Base-by-base conservation (phyloP, 2,888 invertebrate species). In the Ectemnius cavifrons region DNA sequence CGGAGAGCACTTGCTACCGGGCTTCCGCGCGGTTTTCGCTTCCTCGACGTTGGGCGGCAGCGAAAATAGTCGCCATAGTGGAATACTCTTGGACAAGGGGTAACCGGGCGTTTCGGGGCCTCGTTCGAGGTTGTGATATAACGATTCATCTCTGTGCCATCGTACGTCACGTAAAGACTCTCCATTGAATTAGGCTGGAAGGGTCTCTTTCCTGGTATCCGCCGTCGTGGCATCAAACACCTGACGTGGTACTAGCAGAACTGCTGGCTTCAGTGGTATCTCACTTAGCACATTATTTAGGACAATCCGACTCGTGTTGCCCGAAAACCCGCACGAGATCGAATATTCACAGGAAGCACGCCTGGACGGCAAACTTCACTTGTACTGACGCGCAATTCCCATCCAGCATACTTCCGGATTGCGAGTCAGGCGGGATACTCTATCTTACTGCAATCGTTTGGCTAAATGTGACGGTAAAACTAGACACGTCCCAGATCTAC, bases 51-150 rank as follows among this genome's bases (percentile, higher is more conserved):
- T 6, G 52, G 16, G 52, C 16, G 52, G 8, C n/a, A 52, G 52
- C n/a, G 52, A 52, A 52, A 37, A 37, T 2, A 11, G 8, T 37
- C 37, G 37, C 49, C 45, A 14, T 14, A 23, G 69, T 75, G 8
- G 71, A 73, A 73, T 67, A 60, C 71, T 72, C 62, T 71, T 68
- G 45, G 62, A 13, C 37, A 37, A 37, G 37, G 63, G 58, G 68
- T 61, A 71, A 71, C 64, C 49, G 71, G 71, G 62, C 66, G 77
- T 67, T 65, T 62, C 66, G 59, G 67, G 67, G 75, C 77, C 81
- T 82, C 78, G 71, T 71, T 77, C 76, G 78, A 78, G 84, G 80
- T 84, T 84, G 84, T 84, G 84, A 84, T 84, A 78, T 77, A 81
- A 84, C 73, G 73, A 75, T 83, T 73, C 74, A 79, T 71, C 71